A percentile compares a stretch with the other conserved stretches of the same genome.
Evolutionary conservation across 2,888 invertebrate genomes (phyloP).

Genomic region (Pegoplata infirma): DNA sequence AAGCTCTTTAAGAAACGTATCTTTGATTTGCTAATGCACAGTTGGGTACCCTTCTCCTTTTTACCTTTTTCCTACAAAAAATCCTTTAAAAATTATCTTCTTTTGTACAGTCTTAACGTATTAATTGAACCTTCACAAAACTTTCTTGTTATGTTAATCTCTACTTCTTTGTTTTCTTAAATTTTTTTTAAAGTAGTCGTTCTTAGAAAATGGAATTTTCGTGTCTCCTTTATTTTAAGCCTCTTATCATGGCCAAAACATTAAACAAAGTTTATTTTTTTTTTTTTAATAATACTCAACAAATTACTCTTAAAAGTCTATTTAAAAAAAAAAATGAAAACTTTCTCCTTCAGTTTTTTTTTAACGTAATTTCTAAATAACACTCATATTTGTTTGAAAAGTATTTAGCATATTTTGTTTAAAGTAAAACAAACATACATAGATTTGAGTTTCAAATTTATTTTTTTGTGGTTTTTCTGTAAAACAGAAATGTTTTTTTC

Average conservation of each 20-base stretch:
- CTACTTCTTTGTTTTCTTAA: background rate
- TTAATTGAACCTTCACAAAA: background rate
- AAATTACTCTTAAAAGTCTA: conserved; percentile 28
- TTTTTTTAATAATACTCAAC: conserved; percentile 24
- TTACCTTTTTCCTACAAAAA: no score
- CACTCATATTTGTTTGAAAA: conserved; percentile 19
- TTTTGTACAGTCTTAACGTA: background rate
- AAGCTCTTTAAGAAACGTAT: no score
- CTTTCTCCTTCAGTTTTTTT: conserved; percentile 8
- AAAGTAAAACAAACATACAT: background rate
- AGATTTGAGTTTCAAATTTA: background rate
- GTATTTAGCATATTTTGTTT: conserved; percentile 9
- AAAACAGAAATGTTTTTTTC: background rate
- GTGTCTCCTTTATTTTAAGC: conserved; percentile 6
- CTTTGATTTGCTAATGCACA: no score
- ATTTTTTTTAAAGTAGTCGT: background rate
- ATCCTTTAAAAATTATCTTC: no score
- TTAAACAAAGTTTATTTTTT: conserved; percentile 18
- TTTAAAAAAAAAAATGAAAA: conserved; percentile 12
- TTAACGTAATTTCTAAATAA: background rate
- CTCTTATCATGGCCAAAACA: conserved; percentile 36
- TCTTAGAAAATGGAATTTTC: background rate
- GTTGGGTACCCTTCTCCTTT: no score
- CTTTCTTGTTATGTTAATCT: background rate
- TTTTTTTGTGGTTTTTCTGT: background rate